Conservation (phyloP, 2,797 vertebrate species). For the Iguana delicatissima region DNA sequence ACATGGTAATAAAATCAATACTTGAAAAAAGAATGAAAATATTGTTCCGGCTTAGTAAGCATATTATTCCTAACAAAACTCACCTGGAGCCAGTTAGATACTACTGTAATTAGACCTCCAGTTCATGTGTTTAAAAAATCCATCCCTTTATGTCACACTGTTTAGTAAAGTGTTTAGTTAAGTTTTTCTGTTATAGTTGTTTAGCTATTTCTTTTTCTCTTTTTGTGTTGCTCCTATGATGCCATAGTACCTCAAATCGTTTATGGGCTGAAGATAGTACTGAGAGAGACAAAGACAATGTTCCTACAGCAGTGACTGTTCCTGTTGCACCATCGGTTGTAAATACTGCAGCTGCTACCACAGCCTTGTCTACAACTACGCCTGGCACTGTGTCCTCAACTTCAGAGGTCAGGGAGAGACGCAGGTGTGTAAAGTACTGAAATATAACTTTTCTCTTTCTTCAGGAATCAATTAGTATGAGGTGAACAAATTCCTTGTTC, state of each 20-base stretch:
- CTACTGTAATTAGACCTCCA: slow-evolving; percentile 66
- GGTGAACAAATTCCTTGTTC: slow-evolving; percentile 44
- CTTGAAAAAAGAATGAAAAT: slow-evolving; percentile 28
- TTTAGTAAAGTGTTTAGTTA: slow-evolving; percentile 77
- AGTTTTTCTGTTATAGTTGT: slow-evolving; percentile 65
- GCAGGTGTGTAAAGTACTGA: slow-evolving; percentile 89
- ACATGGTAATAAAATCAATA: slow-evolving; percentile 53
- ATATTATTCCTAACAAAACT: slow-evolving; percentile 65
- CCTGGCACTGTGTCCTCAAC: slow-evolving; percentile 90
- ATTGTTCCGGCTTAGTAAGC: slow-evolving; percentile 60
- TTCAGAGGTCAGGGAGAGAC: slow-evolving; percentile 92
- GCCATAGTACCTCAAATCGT: slow-evolving; percentile 89
- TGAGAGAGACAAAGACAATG: slow-evolving; percentile 93
- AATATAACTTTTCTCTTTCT: slow-evolving; percentile 63
- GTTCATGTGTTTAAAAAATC: slow-evolving; percentile 75
- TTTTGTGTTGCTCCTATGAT: slow-evolving; percentile 85
- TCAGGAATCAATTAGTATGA: slow-evolving; percentile 1
- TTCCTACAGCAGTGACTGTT: slow-evolving; percentile 92
- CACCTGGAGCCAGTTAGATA: slow-evolving; percentile 53
- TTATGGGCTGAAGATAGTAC: slow-evolving; percentile 97
- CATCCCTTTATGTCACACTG: slow-evolving; percentile 77
- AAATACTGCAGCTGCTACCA: slow-evolving; percentile 92
- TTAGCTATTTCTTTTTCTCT: slow-evolving; percentile 87
- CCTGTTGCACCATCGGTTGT: slow-evolving; percentile 96
- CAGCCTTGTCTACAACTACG: slow-evolving; percentile 88